Conservation (phyloP, 2,113 vertebrate species). For the Myiagra hebetior region DNA sequence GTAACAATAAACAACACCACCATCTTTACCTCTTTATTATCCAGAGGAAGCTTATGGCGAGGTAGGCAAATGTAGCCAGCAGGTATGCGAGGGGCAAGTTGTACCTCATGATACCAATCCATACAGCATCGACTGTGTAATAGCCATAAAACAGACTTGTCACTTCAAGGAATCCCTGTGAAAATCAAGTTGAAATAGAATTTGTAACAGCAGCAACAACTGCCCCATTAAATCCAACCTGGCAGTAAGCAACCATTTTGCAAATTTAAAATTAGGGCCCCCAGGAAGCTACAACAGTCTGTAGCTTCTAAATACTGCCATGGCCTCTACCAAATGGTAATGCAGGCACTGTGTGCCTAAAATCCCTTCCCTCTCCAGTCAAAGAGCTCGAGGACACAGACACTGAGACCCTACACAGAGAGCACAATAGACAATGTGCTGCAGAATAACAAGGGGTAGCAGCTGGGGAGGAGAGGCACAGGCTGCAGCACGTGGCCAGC, state of each 20-base stretch:
- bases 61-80: slow-evolving; percentile 82
- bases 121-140: slow-evolving; percentile 77
- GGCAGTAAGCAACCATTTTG: neutral
- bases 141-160: slow-evolving; percentile 95
- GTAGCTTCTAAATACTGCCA: neutral
- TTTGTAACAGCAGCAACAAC: neutral
- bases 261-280: neutral
- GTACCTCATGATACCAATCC: slow-evolving; percentile 73
- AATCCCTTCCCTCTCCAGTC: neutral
- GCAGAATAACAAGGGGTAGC: neutral
- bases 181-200: slow-evolving; percentile 7
- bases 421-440: neutral
- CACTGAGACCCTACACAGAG: neutral
- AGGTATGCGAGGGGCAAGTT: slow-evolving; percentile 89
- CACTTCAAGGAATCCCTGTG: slow-evolving; percentile 89
- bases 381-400: neutral
- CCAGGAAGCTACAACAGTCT: neutral
- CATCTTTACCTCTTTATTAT: slow-evolving; percentile 86
- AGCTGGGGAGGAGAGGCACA: neutral
- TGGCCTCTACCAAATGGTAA: neutral
- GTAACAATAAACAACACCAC: neutral
- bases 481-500: neutral
- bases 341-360: neutral
- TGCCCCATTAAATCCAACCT: neutral
- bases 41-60: slow-evolving; percentile 89